Evolutionary conservation across 2,888 invertebrate species (phyloP).

Genomic region (Oeneis ivallda): DNA sequence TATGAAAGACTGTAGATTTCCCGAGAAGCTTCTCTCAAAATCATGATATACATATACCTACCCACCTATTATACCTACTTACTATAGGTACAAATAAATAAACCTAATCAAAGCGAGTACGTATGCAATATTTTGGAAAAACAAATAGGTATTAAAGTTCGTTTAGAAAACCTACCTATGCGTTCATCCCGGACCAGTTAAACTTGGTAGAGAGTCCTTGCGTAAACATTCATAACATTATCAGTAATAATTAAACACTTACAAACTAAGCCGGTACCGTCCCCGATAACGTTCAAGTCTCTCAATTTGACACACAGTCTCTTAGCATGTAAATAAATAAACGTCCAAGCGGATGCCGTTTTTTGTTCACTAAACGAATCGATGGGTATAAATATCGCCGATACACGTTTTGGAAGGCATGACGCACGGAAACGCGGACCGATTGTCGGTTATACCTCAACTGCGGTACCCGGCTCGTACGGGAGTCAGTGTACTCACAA

Average conservation of each 20-base stretch:
- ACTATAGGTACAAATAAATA: no score
- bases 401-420: slow-evolving; percentile 38
- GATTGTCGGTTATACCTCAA: slow-evolving; percentile 37
- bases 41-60: no score
- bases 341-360: slow-evolving; percentile 32
- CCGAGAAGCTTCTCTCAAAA: no score
- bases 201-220: background rate
- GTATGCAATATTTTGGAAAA: no score
- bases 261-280: slow-evolving; percentile 40
- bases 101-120: no score
- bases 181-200: background rate
- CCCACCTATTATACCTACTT: no score
- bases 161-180: background rate
- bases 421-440: slow-evolving; percentile 33
- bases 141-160: no score
- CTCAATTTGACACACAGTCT: slow-evolving; percentile 27
- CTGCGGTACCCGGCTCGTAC: slow-evolving; percentile 34
- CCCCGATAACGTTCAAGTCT: slow-evolving; percentile 30
- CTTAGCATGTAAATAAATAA: slow-evolving; percentile 34
- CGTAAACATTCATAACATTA: slow-evolving; percentile 32
- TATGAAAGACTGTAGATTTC: no score
- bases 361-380: slow-evolving; percentile 39
- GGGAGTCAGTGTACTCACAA: slow-evolving; percentile 36
- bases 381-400: slow-evolving; percentile 38
- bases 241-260: slow-evolving; percentile 42